Evolutionary conservation across 2,797 vertebrate species (phyloP).

Genomic region (Pelodytes ibericus): DNA sequence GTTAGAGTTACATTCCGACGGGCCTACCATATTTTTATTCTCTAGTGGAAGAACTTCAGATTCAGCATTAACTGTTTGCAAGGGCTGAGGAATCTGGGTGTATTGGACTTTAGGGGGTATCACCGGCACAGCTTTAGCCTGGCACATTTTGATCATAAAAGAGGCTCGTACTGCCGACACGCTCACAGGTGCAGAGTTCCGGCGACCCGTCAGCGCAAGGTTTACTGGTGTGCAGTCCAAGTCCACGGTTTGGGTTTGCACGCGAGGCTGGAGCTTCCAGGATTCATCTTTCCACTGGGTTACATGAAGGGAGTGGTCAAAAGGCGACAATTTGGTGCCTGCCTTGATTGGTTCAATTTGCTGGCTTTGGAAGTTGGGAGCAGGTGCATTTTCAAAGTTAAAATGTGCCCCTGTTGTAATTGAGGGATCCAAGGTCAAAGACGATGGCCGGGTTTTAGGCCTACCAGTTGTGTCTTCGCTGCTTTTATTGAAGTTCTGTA

Average conservation of each 20-base stretch:
- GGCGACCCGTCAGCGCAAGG: slow-evolving; percentile 77
- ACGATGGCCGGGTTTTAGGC: slow-evolving; percentile 80
- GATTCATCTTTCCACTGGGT: slow-evolving; percentile 59
- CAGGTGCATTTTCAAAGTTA: slow-evolving; percentile 66
- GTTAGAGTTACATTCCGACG: slow-evolving; percentile 60
- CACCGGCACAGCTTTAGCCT: slow-evolving; percentile 93
- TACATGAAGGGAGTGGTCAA: slow-evolving; percentile 57
- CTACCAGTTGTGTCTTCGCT: slow-evolving; percentile 64
- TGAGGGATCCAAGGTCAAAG: slow-evolving; percentile 86
- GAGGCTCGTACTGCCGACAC: slow-evolving; percentile 92
- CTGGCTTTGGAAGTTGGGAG: slow-evolving; percentile 58
- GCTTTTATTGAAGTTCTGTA: slow-evolving; percentile 56
- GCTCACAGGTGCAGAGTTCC: slow-evolving; percentile 93
- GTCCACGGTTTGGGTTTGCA: slow-evolving; percentile 66
- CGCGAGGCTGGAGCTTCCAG: slow-evolving; percentile 62
- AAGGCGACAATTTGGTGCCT: slow-evolving; percentile 64
- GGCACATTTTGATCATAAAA: slow-evolving; percentile 96
- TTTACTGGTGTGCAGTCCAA: slow-evolving; percentile 65
- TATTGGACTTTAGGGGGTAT: slow-evolving; percentile 94
- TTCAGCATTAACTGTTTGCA: slow-evolving; percentile 71
- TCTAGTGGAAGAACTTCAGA: slow-evolving; percentile 42
- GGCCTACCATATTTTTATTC: slow-evolving; percentile 61
- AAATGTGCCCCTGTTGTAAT: slow-evolving; percentile 67
- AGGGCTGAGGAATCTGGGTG: slow-evolving; percentile 88
- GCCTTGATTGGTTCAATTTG: slow-evolving; percentile 66